Evolutionary conservation across 2,113 vertebrate genomes (phyloP).

Genomic region (Aplodontia rufa): DNA sequence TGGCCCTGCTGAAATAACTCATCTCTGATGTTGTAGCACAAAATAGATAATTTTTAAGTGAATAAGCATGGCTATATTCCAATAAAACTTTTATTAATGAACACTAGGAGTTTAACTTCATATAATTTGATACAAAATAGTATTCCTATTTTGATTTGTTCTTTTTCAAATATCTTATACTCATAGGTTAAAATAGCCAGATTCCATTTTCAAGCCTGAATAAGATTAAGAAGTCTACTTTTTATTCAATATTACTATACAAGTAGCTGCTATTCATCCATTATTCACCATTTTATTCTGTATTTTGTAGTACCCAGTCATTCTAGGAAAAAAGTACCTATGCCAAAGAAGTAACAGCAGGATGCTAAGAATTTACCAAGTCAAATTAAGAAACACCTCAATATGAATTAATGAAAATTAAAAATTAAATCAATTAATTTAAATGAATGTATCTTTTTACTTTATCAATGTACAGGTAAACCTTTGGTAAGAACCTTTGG

Average conservation of each 20-base stretch:
- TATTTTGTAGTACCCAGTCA: background rate
- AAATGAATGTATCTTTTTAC: background rate
- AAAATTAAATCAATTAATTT: background rate
- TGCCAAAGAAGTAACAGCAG: background rate
- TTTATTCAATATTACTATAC: background rate
- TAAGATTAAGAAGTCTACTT: background rate
- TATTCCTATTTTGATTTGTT: background rate
- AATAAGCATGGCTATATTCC: background rate
- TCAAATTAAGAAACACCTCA: background rate
- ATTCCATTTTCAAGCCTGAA: background rate
- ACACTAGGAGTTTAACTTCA: background rate
- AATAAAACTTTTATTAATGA: background rate
- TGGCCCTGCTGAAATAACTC: background rate
- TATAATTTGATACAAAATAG: background rate
- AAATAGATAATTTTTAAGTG: background rate
- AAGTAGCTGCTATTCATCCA: background rate
- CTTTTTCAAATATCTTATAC: background rate
- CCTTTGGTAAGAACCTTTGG: background rate
- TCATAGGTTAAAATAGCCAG: background rate
- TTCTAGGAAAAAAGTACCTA: background rate
- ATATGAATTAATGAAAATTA: constrained; percentile 2
- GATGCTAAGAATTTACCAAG: background rate
- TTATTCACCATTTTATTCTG: background rate
- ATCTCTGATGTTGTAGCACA: background rate
- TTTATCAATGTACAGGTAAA: background rate